Evolutionary conservation across 23 tunicate genomes (phyloP).

Genomic region (Oikopleura albicans): DNA sequence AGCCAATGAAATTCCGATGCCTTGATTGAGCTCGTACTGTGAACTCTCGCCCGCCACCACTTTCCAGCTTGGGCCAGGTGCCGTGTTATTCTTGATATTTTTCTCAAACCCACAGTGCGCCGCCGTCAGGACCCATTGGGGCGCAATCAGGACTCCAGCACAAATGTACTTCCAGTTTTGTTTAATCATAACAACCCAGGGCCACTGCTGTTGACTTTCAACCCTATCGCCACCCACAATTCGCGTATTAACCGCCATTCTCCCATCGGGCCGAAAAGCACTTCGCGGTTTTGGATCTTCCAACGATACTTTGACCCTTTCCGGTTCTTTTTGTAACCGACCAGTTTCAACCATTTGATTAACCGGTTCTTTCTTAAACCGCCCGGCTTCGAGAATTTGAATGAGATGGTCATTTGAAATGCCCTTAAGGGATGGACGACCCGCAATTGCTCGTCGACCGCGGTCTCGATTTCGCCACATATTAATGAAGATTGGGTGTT

Average conservation of each 20-base stretch:
- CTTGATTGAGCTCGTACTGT: not conserved
- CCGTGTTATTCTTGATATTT: not conserved
- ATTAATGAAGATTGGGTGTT: not conserved
- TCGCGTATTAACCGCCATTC: no score
- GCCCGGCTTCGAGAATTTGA: not conserved
- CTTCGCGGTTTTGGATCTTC: no score
- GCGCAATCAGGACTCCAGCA: constrained; percentile 38
- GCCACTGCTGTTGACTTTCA: not conserved
- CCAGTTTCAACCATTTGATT: not conserved
- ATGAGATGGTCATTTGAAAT: not conserved
- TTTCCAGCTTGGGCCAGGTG: constrained; percentile 22
- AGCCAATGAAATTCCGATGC: constrained; percentile 3
- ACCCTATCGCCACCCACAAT: not conserved
- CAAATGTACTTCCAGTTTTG: constrained; percentile 28
- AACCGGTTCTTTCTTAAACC: not conserved
- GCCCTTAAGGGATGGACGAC: not conserved
- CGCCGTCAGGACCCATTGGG: constrained; percentile 59
- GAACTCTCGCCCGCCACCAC: constrained; percentile 32
- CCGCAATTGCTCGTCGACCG: not conserved
- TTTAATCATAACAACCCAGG: not conserved
- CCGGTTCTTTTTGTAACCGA: not conserved
- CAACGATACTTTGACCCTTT: no score
- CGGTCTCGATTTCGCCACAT: not conserved
- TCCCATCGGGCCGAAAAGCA: no score
- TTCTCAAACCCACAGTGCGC: constrained; percentile 37